phyloP scores from a whole-genome alignment of 30 jellyfish, hydroid and myxozoan genomes.

The Sanderia malayensis region DNA sequence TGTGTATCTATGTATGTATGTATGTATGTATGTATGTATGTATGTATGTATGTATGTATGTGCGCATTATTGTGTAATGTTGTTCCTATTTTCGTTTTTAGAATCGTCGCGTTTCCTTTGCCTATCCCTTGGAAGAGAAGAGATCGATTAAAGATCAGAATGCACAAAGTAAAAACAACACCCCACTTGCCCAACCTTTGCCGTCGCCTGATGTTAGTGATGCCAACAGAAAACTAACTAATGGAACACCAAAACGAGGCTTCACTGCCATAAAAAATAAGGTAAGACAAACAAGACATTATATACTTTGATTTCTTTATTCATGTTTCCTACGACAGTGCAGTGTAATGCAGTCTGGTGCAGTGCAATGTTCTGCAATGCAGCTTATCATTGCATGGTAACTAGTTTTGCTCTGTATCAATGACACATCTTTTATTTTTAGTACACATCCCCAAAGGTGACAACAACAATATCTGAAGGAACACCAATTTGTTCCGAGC shows the following conservation, averaged over 20 bases:
- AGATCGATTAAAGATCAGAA: constrained; percentile 18
- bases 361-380: no score
- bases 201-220: constrained; percentile 29
- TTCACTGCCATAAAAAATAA: constrained; percentile 45
- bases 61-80: no score
- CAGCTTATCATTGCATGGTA: no score
- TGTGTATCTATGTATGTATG: no score
- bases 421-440: no score
- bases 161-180: constrained; percentile 4
- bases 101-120: constrained; percentile 73
- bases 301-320: no score
- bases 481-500: constrained; percentile 77
- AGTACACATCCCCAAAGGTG: constrained; percentile 40
- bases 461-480: neutral
- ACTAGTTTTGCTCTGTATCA: no score
- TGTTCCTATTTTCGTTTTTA: neutral
- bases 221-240: neutral
- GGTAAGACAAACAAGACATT: no score
- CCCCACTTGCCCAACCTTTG: constrained; percentile 48
- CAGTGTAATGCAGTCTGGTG: no score
- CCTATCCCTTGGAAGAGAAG: constrained; percentile 52
- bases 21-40: no score
- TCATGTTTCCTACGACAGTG: no score
- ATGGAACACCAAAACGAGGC: constrained; percentile 37
- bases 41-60: no score